Conservation (phyloP, 2,888 invertebrate genomes). For the Cancer borealis region DNA sequence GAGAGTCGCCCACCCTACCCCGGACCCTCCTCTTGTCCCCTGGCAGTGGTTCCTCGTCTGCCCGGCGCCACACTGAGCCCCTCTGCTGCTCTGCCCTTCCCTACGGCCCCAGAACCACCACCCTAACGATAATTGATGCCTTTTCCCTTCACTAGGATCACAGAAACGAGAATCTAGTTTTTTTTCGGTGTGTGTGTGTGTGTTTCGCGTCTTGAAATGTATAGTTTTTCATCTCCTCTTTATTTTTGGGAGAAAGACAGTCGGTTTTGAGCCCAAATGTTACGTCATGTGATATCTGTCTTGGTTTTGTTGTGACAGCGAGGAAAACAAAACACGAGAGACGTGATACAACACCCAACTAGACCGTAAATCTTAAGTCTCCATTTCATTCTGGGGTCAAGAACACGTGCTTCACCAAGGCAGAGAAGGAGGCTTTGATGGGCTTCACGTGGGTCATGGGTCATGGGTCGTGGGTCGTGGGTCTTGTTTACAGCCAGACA, state of each 20-base stretch:
- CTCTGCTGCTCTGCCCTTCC: background rate
- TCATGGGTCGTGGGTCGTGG: background rate
- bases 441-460: background rate
- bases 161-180: background rate
- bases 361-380: background rate
- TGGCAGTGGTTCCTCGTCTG: background rate
- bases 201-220: background rate
- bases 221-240: background rate
- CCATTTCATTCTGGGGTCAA: background rate
- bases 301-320: background rate
- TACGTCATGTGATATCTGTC: background rate
- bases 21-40: background rate
- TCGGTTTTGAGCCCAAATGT: background rate
- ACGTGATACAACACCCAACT: background rate
- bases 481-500: background rate
- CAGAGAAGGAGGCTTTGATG: background rate
- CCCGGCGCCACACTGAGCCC: conserved; percentile 33
- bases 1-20: background rate
- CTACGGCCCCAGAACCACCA: background rate
- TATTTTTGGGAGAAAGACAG: background rate
- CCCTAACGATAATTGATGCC: background rate
- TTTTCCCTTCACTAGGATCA: conserved; percentile 10
- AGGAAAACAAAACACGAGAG: background rate
- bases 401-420: background rate
- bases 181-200: background rate